A percentile compares a stretch with the other conserved stretches of the same genome.
Evolutionary conservation across 2,888 invertebrate genomes (phyloP).

Genomic region (Drosophila limbata): DNA sequence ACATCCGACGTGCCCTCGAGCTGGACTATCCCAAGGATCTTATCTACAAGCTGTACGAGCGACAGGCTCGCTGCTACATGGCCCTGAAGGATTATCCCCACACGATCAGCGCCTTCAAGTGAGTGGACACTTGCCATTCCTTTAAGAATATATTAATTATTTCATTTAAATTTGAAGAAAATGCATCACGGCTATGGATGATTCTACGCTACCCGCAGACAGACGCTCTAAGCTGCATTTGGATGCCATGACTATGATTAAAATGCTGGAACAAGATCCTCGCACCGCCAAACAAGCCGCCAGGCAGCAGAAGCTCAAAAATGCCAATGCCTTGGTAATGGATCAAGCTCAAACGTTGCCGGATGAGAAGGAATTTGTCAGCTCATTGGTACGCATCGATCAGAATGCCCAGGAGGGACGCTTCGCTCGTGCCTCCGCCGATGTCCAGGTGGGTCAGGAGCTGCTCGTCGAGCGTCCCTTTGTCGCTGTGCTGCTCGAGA

Average conservation of each 20-base stretch:
- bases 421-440: conserved; percentile 89
- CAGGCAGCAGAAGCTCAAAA: conserved; percentile 60
- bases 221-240: conserved; percentile 88
- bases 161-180: conserved; percentile 83
- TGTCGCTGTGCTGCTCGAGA: conserved; percentile 89
- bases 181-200: conserved; percentile 89
- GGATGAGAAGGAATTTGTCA: conserved; percentile 85
- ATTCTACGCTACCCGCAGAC: conserved; percentile 88
- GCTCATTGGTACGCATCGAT: conserved; percentile 88
- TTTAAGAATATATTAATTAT: accelerated
- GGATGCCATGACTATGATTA: conserved; percentile 90
- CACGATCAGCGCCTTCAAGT: conserved; percentile 88
- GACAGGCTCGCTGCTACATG: conserved; percentile 90
- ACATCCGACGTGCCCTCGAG: conserved; percentile 89
- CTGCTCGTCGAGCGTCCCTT: conserved; percentile 91
- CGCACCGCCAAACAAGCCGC: conserved; percentile 84
- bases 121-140: conserved; percentile 6
- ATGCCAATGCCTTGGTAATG: conserved; percentile 10
- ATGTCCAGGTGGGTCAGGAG: conserved; percentile 90
- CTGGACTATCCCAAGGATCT: conserved; percentile 90
- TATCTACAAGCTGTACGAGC: conserved; percentile 91
- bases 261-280: conserved; percentile 88
- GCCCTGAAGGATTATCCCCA: conserved; percentile 89
- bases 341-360: conserved; percentile 58
- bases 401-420: conserved; percentile 89